Percentiles rank a stretch among this genome's conserved stretches.
Evolutionary conservation across 2,113 vertebrate species (phyloP).

Genomic region (Buteo buteo): DNA sequence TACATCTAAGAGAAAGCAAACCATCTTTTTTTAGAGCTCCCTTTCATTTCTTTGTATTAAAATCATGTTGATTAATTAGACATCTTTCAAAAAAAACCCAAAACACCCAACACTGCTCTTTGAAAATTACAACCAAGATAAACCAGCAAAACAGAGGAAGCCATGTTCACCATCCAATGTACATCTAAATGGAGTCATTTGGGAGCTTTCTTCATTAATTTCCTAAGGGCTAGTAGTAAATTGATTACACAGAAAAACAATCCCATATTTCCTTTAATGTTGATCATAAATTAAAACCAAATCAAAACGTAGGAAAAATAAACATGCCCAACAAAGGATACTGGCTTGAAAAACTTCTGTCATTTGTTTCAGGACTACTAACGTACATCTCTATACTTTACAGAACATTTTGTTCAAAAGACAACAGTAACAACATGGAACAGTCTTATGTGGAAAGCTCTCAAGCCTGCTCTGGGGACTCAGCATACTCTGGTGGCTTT

Average conservation of each 20-base stretch:
- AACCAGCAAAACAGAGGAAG: background rate
- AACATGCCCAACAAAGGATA: background rate
- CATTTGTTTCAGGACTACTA: background rate
- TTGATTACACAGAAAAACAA: background rate
- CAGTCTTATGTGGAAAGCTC: background rate
- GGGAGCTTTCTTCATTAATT: background rate
- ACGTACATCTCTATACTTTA: background rate
- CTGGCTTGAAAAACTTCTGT: background rate
- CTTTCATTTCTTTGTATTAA: background rate
- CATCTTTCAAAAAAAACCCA: background rate
- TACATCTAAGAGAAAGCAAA: background rate
- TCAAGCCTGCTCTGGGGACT: background rate
- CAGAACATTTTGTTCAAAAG: conserved; percentile 11
- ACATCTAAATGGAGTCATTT: background rate
- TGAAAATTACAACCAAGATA: background rate
- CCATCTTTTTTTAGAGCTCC: background rate
- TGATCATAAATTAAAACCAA: background rate
- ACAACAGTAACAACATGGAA: background rate
- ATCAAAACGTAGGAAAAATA: background rate
- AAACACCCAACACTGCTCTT: background rate
- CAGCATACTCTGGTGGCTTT: background rate
- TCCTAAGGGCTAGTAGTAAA: background rate
- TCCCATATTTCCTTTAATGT: background rate
- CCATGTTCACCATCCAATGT: background rate
- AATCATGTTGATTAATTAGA: background rate